A percentile compares a stretch with the other conserved stretches of the same genome.
phyloP scores from a whole-genome alignment of 2,797 vertebrate species.

The Centropyge bicolor region DNA sequence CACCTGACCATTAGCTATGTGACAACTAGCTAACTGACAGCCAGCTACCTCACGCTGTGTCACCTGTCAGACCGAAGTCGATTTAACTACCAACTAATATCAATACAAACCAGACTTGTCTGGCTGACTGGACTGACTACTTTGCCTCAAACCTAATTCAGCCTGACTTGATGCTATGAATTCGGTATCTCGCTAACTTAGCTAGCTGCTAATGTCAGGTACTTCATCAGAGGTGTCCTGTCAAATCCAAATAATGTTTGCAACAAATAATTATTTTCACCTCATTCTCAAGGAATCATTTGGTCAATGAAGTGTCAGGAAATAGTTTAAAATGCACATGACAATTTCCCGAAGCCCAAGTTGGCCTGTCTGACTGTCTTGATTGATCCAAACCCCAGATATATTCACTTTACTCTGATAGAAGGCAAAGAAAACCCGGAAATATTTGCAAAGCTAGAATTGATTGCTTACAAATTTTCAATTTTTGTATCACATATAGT shows the following conservation, averaged over 20 bases:
- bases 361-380: not conserved
- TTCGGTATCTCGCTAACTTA: not conserved
- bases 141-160: not conserved
- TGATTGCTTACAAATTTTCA: too few species aligned
- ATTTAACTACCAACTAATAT: conserved; percentile 5
- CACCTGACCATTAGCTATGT: not conserved
- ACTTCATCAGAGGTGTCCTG: conserved; percentile 9
- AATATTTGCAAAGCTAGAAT: too few species aligned
- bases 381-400: not conserved
- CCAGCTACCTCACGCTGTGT: conserved; percentile 5
- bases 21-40: conserved; percentile 25
- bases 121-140: too few species aligned
- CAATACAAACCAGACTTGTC: too few species aligned
- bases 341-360: not conserved
- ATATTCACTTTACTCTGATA: not conserved
- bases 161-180: too few species aligned
- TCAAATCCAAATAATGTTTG: not conserved
- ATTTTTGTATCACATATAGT: too few species aligned
- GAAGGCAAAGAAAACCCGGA: not conserved
- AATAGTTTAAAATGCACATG: too few species aligned
- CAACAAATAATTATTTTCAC: not conserved
- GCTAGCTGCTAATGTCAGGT: not conserved
- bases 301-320: not conserved
- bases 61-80: conserved; percentile 57
- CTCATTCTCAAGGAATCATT: not conserved